Evolutionary conservation across 2,113 vertebrate species (phyloP), one percentile per base, ranked within the genome.

Genomic region (Phainopepla nitens): DNA sequence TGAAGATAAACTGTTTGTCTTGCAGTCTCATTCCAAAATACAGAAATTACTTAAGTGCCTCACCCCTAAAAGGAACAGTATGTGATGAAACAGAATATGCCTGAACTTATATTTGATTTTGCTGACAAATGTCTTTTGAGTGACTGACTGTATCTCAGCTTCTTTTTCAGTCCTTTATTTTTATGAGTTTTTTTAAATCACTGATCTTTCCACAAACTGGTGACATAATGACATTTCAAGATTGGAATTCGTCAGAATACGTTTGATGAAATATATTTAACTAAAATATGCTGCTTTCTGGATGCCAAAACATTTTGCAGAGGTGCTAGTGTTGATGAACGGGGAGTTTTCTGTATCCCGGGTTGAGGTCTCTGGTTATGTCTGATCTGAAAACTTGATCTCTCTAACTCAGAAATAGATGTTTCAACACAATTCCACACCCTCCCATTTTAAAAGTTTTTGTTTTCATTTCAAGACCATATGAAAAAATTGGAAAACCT

Each of bases 71-170:
- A 94, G 89, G 91, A 96, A 87, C 89, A 94, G 93, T 78, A 89
- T 75, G 87, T 84, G 53, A 91, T 94, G 93, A 95, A 97, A 96
- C 19, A 65, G 70, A 96, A 89, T 94, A 93, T 61, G 87, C 39
- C 89, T 93, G 81, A 93, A 87, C 73, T 94, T 89, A 94, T 82
- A 84, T 96, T 94, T 91, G 57, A 96, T 94, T 93, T 92, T 96
- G 84, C 93, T 97, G 89, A 87, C 78, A 79, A 93, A 87, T 61
- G 61, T 60, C 61, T 93, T 92, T 71, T 61, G 77, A 91, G 57
- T 68, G 81, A 91, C 69, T 96, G 89, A n/a, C 58, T 84, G 61
- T 64, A 87, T 12, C 23, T 89, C 77, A 69, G 45, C 65, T 85
- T 89, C 65, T 91, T 95, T 92, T 89, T 65, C 69, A 93, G 54